A percentile compares a stretch with the other conserved stretches of the same genome.
Conservation (phyloP, 2,113 vertebrate species). For the Cettia cetti region DNA sequence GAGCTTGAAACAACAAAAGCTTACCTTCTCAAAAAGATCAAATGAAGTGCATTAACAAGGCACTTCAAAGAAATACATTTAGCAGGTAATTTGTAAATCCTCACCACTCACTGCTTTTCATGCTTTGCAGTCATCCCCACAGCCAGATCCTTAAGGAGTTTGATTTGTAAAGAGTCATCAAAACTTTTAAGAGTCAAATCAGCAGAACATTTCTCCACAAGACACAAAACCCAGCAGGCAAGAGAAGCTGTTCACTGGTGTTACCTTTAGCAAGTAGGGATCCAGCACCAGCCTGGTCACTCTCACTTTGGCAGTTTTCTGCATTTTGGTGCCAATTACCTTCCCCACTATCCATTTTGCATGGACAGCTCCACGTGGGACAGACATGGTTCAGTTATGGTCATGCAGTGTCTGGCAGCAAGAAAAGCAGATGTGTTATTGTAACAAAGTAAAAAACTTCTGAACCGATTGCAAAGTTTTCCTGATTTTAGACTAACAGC, state of each 20-base stretch:
- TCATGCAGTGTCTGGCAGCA: slow-evolving; percentile 44
- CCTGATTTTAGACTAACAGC: neutral
- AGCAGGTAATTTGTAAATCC: neutral
- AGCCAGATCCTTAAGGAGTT: neutral
- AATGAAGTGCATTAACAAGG: neutral
- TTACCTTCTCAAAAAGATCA: neutral
- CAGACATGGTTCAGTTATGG: slow-evolving; percentile 78
- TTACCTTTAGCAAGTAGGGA: slow-evolving; percentile 92
- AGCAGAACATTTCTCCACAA: neutral
- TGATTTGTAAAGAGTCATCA: neutral
- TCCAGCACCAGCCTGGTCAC: slow-evolving; percentile 92
- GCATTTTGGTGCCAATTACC: slow-evolving; percentile 96
- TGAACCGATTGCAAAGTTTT: neutral
- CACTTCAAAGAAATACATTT: neutral
- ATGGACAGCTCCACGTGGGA: slow-evolving; percentile 81
- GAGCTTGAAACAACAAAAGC: neutral
- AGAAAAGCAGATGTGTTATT: slow-evolving; percentile 19
- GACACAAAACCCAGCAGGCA: neutral
- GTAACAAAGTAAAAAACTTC: neutral
- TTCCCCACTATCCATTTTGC: slow-evolving; percentile 93
- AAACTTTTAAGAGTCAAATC: neutral
- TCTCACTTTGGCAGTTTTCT: slow-evolving; percentile 93
- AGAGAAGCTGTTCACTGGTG: slow-evolving; percentile 13
- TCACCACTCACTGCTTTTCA: neutral
- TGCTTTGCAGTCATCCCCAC: neutral